These are phyloP conservation scores for Drosophila koepferae DNA, from an alignment of 2,888 invertebrate species.

Conservation along the genomic window DNA sequence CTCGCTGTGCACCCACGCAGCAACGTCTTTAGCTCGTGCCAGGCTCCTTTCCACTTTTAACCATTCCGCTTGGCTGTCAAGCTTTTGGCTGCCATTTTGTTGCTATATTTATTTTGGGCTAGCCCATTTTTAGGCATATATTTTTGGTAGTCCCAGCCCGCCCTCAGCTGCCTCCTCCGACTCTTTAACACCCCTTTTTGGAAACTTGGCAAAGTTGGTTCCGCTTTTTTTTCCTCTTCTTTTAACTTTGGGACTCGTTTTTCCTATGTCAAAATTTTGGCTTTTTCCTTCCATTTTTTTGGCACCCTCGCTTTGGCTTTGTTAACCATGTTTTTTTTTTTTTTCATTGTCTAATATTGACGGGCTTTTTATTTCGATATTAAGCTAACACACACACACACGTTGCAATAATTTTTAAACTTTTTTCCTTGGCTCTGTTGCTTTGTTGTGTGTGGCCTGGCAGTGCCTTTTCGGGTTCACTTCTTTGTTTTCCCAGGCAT, in stretches of 20 bases:
- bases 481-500: slow-evolving; percentile 20
- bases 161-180: background rate
- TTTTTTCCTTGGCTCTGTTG: slow-evolving; percentile 1
- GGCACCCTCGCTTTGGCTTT: slow-evolving; percentile 28
- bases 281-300: slow-evolving; percentile 3
- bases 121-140: slow-evolving; percentile 69
- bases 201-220: slow-evolving; percentile 45
- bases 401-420: slow-evolving; percentile 14
- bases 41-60: slow-evolving; percentile 4
- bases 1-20: slow-evolving; percentile 12
- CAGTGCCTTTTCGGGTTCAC: slow-evolving; percentile 5
- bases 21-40: slow-evolving; percentile 25
- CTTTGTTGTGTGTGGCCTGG: background rate
- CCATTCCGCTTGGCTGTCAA: background rate
- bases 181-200: slow-evolving; percentile 15
- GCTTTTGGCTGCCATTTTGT: slow-evolving; percentile 39
- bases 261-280: slow-evolving; percentile 39
- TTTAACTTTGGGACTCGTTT: slow-evolving; percentile 18
- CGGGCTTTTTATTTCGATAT: slow-evolving; percentile 57
- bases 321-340: slow-evolving; percentile 21
- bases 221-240: slow-evolving; percentile 16
- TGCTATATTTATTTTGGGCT: slow-evolving; percentile 67
- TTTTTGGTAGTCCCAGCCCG: slow-evolving; percentile 25
- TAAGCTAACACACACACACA: slow-evolving; percentile 30
- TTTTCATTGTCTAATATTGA: slow-evolving; percentile 50